Evolutionary conservation across 2,888 invertebrate species (phyloP).

Genomic region (Zhuqinia jingwanae): DNA sequence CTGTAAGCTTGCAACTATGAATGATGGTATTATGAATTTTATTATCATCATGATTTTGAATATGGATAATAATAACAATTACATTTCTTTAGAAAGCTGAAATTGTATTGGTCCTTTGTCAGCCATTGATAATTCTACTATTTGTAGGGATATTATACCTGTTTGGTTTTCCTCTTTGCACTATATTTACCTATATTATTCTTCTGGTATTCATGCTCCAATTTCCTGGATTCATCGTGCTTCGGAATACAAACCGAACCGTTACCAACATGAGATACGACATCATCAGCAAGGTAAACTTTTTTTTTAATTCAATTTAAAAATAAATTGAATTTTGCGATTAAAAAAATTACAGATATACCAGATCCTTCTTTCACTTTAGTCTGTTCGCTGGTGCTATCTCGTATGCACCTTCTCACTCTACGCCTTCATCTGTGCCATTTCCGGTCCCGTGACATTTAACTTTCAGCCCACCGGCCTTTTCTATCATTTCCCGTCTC

Average conservation of each 20-base stretch:
- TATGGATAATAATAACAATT: neutral
- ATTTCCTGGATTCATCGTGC: neutral
- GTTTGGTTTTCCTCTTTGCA: neutral
- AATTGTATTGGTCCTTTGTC: neutral
- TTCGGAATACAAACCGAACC: neutral
- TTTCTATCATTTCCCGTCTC: constrained; percentile 16
- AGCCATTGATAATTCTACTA: constrained; percentile 13
- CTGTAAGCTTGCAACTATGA: constrained; percentile 22
- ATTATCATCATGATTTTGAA: no score
- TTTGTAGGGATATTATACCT: neutral
- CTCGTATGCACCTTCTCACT: constrained; percentile 2
- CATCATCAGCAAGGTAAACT: constrained; percentile 9
- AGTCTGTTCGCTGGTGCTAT: neutral
- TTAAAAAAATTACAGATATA: no score
- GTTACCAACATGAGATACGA: neutral
- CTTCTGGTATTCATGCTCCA: neutral
- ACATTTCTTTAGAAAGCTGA: constrained; percentile 27
- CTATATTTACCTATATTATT: neutral
- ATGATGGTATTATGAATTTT: neutral
- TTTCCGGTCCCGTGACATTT: constrained; percentile 39
- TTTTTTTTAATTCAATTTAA: no score
- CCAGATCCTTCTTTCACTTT: no score
- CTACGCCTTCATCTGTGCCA: constrained; percentile 4
- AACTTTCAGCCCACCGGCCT: neutral
- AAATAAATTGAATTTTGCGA: no score